Base-by-base conservation (phyloP, 1,140 invertebrate species). In the Drosophila bipectinata region DNA sequence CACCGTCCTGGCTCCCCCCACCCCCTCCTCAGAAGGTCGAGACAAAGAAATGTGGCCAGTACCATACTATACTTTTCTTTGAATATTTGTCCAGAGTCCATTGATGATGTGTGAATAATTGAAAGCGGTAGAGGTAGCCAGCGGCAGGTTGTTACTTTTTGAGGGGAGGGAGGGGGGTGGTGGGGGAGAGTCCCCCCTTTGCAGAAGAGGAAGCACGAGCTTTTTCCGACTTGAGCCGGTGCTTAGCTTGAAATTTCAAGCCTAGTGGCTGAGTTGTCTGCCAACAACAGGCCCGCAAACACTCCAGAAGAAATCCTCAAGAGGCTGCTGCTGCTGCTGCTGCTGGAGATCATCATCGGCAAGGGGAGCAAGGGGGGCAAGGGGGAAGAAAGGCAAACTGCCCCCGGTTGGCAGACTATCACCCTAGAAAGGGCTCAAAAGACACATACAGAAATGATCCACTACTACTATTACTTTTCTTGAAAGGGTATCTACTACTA, bases 91-190 rank as follows among this genome's bases (percentile, higher is more conserved):
- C 39, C 3, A 41, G 39, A 18, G 41, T 14, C 24, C 47, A 57
- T 76, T 79, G 61, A 83, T 83, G 69, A 85, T 81, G 81, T 85
- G 81, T 81, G 82, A 84, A 84, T 81, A 84, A 87, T 84, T 84
- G 77, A 80, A 77, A 74, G 77, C 63, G 64, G 72, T 18, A 18
- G 18, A 18, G 18, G 18, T 18, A 18, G 18, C 18, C 78, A 62
- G 54, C 41, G 10, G 72, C 59, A 79, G 63, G 77, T 55, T 69
- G 74, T 30, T 7, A 7, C 18, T 49, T 34, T 18, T 18, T 18
- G 18, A 18, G 18, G 1, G 18, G 18, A 18, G 18, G 18, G 18
- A 18, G 18, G 26, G 12, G 12, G 54, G 32, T 30, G 10, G 18
- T 55, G 54, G 4, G 21, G 3, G 12, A 37, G 18, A 18, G 18